Base-by-base conservation (phyloP, 2,888 invertebrate genomes). In the Ecdyonurus torrentis region DNA sequence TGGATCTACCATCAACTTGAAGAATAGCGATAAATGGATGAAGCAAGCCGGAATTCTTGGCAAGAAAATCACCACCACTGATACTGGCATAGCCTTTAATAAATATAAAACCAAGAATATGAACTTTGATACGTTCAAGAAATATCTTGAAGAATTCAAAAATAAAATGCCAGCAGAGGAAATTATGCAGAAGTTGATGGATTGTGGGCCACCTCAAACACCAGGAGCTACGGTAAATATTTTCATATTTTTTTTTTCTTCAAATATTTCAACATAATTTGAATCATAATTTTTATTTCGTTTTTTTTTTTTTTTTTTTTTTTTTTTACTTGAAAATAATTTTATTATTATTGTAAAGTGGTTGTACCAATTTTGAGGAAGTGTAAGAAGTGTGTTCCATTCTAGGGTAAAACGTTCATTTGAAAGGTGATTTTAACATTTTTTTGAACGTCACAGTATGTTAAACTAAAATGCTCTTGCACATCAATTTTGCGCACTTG, bases 21-120 rank as follows among this genome's bases (percentile, higher is more conserved):
- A 74, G 2, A 75, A 77, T 65, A 72, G 73, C 58, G 76, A 77
- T 69, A 77, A 77, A 68, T 77, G 77, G 77, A 73, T 77, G 71
- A 77, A 77, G 64, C 77, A 77, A 66, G 75, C 76, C 15, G 73
- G 74, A 67, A 72, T 77, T 23, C 73, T 77, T 59, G 78, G 77
- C 60, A 75, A 75, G 67, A 75, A 72, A 61, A 67, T 76, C 60
- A 75, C 76, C 23, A 76, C 76, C 15, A 75, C 75, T 1, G 77
- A 77, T 67, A 76, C 77, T 19, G 76, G 74, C 25, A 76, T 77
- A 66, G 71, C 72, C 65, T 77, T 76, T 70, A 75, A 75, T 65
- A 76, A 76, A 69, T 72, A 76, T 64, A 77, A 76, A 77, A 22
- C 19, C 10, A 55, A 55, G n/a, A 55, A n/a, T 22, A 55, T 55